Evolutionary conservation across 2,113 vertebrate genomes (phyloP), one percentile per base, ranked within the genome.

Genomic region (Australoheros scitulus): DNA sequence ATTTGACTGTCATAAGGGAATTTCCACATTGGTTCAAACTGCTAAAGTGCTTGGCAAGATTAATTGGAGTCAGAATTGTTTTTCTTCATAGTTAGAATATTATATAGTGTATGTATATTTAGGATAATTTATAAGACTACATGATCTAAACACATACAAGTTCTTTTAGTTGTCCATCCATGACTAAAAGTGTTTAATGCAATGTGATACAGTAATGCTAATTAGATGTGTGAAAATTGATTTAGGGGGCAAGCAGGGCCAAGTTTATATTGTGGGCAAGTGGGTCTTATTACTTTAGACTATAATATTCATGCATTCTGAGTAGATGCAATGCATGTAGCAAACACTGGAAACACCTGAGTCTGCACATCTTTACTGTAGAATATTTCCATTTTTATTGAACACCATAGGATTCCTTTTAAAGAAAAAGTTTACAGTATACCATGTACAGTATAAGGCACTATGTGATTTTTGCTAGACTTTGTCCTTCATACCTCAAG

Each of bases 401-500:
- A 52, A 58, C 10, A 17, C n/a, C 26, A 55, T 13, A 70, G 26
- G 36, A 10, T 32, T 32, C 11, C 43, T 50, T 11, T 38, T 68
- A 57, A 79, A 55, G 50, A 34, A 77, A 61, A 82, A 61, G 32
- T 76, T 6, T 24, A 59, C 15, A 47, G 7, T 50, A 11, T 60
- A 18, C 26, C 24, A 41, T 76, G 59, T 18, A n/a, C 3, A 3
- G 17, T 55, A 29, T 60, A 61, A 64, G 15, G 15, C 32, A 13
- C 38, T n/a, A 14, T 78, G 11, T 75, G 61, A 76, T 77, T 38
- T 32, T 52, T 60, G 74, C 56, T 32, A 7, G 80, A 78, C 68
- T 36, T 76, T 81, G 77, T 74, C 41, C 29, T 56, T 84, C 63
- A 43, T 80, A 50, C 82, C 81, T 72, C 38, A 29, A 81, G 60